Evolutionary conservation across 37 sponge, comb jelly and placozoan genomes (phyloP).

Genomic region (Spongilla lacustris): DNA sequence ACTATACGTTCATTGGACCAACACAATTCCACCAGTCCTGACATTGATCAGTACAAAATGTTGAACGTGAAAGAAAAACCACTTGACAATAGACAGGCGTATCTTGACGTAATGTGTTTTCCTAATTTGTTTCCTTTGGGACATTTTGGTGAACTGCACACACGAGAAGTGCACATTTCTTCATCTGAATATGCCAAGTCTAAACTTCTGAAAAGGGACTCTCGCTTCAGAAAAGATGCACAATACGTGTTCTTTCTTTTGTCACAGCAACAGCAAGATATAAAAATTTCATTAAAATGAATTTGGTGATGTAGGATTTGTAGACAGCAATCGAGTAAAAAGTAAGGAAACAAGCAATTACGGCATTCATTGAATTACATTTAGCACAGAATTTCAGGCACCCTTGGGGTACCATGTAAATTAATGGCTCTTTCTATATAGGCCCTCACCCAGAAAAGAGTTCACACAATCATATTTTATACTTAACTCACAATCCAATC

Average conservation of each 20-base stretch:
- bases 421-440: too few relatives aligned
- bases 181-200: constrained; percentile 48
- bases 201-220: constrained; percentile 38
- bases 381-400: constrained; percentile 40
- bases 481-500: too few relatives aligned
- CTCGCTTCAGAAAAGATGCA: constrained; percentile 48
- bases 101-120: constrained; percentile 64
- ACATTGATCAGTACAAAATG: constrained; percentile 63
- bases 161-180: constrained; percentile 26
- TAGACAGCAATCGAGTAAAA: too few relatives aligned
- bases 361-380: too few relatives aligned
- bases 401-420: background rate
- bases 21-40: constrained; percentile 17
- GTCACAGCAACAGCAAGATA: constrained; percentile 35
- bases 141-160: constrained; percentile 47
- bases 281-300: constrained; percentile 20
- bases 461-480: too few relatives aligned
- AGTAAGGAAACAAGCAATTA: too few relatives aligned
- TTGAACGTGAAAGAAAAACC: constrained; percentile 30
- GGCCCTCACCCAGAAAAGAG: too few relatives aligned
- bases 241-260: constrained; percentile 53
- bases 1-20: constrained; percentile 38
- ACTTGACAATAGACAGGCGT: constrained; percentile 35
- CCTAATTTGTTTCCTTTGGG: constrained; percentile 53
- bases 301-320: too few relatives aligned